Conservation (phyloP, 2,113 vertebrate genomes). For the Chiloscyllium plagiosum region DNA sequence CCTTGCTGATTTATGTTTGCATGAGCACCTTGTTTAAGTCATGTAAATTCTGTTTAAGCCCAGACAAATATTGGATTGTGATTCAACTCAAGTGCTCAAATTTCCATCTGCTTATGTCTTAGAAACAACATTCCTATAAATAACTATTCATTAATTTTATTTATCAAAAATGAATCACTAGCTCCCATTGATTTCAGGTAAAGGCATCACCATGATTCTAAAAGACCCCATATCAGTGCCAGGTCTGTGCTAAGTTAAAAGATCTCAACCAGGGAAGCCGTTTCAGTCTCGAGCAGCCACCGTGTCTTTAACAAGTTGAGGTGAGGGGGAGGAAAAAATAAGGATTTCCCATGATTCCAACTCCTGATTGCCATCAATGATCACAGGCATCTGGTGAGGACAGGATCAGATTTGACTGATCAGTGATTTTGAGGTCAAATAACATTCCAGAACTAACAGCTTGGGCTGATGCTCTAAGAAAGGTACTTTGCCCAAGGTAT, state of each 20-base stretch:
- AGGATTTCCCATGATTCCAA: not conserved
- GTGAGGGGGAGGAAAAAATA: not conserved
- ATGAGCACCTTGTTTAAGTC: not conserved
- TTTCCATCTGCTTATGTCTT: not conserved
- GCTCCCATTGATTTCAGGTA: not conserved
- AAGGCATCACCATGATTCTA: not conserved
- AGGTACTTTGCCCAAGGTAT: not conserved
- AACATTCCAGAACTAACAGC: not conserved
- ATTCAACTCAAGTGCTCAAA: not conserved
- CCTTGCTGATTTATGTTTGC: not conserved
- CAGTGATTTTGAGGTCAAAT: not conserved
- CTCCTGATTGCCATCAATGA: not conserved
- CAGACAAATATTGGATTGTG: not conserved
- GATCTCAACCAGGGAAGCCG: not conserved
- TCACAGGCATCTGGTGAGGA: not conserved
- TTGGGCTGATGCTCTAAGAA: not conserved
- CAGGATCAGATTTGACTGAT: not conserved
- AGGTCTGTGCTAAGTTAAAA: not conserved
- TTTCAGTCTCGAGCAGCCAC: not conserved
- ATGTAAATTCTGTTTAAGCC: not conserved
- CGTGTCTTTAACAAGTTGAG: not conserved
- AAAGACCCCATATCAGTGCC: not conserved
- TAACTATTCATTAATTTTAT: not conserved
- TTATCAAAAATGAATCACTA: not conserved
- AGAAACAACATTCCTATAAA: not conserved